These are phyloP conservation scores for Brachystomella parvula DNA, from an alignment of 1,140 invertebrate species.

Conservation along the genomic window DNA sequence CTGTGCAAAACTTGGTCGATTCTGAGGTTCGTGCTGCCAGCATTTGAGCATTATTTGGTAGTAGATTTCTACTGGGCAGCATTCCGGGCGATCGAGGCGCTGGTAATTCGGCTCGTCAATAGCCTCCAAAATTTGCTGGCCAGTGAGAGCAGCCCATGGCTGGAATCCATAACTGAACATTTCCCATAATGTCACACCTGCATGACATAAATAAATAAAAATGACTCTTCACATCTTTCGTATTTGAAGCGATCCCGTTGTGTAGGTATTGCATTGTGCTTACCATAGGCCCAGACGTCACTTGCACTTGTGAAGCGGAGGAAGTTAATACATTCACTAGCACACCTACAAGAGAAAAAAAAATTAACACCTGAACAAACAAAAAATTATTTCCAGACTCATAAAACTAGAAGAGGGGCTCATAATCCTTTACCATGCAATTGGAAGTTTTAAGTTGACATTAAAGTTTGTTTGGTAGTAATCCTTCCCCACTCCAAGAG, in stretches of 20 bases:
- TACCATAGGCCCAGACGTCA: conserved; percentile 97
- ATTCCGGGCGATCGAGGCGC: conserved; percentile 82
- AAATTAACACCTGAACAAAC: conserved; percentile 10
- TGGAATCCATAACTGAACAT: conserved; percentile 96
- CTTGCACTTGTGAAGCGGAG: conserved; percentile 89
- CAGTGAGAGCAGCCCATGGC: conserved; percentile 91
- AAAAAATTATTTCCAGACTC: conserved; percentile 5
- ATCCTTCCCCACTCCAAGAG: conserved; percentile 94
- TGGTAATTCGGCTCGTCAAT: conserved; percentile 88
- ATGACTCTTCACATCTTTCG: too few species aligned
- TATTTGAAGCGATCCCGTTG: too few species aligned
- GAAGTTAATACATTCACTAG: conserved; percentile 95
- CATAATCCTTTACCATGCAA: conserved; percentile 74
- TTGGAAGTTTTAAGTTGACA: conserved; percentile 92
- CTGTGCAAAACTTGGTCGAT: conserved; percentile 83
- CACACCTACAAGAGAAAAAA: conserved; percentile 58
- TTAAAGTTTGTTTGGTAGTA: conserved; percentile 99
- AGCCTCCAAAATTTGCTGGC: conserved; percentile 89
- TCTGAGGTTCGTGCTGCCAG: conserved; percentile 85
- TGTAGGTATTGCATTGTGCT: too few species aligned
- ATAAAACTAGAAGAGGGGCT: not conserved
- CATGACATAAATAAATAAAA: too few species aligned
- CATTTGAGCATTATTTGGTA: conserved; percentile 89
- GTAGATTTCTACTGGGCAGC: conserved; percentile 81
- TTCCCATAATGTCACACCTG: conserved; percentile 97